Evolutionary conservation across 2,888 invertebrate genomes (phyloP).

Genomic region (Rhamnusium bicolor): DNA sequence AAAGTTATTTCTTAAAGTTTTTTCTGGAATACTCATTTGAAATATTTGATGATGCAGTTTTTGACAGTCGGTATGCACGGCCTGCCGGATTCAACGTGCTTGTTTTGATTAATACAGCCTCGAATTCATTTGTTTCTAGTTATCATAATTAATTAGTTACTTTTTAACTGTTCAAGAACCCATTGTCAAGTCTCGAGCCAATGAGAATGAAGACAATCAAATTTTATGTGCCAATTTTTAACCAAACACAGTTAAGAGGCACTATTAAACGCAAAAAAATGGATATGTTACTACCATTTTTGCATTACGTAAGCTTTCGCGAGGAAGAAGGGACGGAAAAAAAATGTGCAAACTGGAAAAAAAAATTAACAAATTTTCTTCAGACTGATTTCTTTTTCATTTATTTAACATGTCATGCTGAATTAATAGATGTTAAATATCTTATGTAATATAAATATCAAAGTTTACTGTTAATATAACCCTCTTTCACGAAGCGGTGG

Average conservation of each 20-base stretch:
- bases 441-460: too few relatives aligned
- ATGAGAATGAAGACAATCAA: conserved; percentile 14
- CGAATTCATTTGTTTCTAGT: conserved; percentile 69
- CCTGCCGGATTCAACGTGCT: conserved; percentile 61
- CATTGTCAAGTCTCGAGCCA: conserved; percentile 42
- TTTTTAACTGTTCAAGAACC: conserved; percentile 61
- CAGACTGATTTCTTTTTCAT: too few relatives aligned
- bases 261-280: not conserved
- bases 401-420: too few relatives aligned
- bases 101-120: conserved; percentile 67
- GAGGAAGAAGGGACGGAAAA: not conserved
- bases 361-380: too few relatives aligned
- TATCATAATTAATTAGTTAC: conserved; percentile 69
- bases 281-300: not conserved
- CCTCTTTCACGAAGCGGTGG: too few relatives aligned
- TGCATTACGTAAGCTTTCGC: not conserved
- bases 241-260: not conserved
- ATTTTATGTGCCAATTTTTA: conserved; percentile 29
- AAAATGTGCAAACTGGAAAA: too few relatives aligned
- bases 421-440: too few relatives aligned
- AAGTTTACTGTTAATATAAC: too few relatives aligned
- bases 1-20: conserved; percentile 44
- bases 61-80: conserved; percentile 65
- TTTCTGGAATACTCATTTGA: conserved; percentile 54
- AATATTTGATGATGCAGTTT: conserved; percentile 64